These are phyloP conservation scores for Actenoides lindsayi DNA, from an alignment of 2,113 vertebrate species.

Conservation along the genomic window DNA sequence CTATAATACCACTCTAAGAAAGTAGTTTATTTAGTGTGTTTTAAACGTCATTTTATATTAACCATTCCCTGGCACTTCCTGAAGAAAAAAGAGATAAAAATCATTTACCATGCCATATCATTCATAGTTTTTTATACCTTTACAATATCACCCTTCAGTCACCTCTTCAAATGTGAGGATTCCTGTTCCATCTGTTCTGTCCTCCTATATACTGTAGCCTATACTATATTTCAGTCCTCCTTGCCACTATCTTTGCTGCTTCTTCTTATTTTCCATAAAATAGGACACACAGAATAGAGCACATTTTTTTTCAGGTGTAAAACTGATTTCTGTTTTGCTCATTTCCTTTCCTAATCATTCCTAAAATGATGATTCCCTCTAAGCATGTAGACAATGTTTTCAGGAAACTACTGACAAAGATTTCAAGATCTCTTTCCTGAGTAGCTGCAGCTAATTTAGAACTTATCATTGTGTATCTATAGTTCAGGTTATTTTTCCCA, in stretches of 20 bases:
- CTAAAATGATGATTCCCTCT: neutral
- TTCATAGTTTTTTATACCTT: neutral
- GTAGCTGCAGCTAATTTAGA: constrained; percentile 11
- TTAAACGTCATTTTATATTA: neutral
- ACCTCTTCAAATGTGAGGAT: neutral
- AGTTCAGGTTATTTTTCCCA: constrained; percentile 36
- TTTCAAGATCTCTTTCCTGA: neutral
- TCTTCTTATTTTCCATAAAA: neutral
- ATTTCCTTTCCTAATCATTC: neutral
- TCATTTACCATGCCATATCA: neutral
- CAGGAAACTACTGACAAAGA: neutral
- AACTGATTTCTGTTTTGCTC: neutral
- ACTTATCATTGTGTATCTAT: neutral
- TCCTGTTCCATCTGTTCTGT: neutral
- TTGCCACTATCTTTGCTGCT: neutral
- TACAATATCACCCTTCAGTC: neutral
- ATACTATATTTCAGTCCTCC: neutral
- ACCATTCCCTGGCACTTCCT: neutral
- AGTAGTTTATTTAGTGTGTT: neutral
- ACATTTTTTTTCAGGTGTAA: neutral
- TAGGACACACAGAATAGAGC: neutral
- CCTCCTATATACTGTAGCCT: neutral
- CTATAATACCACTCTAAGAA: neutral
- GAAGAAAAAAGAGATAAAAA: neutral
- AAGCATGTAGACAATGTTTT: neutral